A percentile compares a stretch with the other conserved stretches of the same genome.
These are phyloP conservation scores for Anguilla japonica DNA, from an alignment of 2,113 vertebrate genomes.

Conservation along the genomic window DNA sequence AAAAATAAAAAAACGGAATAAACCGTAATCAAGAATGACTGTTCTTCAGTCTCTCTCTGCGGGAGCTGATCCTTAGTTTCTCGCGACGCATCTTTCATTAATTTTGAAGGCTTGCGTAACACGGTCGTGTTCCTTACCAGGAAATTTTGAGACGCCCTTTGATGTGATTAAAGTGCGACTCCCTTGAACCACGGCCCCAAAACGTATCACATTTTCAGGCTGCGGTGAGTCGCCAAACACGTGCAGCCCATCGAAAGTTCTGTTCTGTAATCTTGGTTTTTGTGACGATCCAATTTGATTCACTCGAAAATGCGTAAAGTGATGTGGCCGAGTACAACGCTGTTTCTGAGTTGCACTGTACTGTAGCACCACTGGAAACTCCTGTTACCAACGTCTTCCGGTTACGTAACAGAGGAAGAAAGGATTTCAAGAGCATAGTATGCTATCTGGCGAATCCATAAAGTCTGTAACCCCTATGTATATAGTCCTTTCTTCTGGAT, in stretches of 20 bases:
- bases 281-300: too few relatives aligned
- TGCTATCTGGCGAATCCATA: too few relatives aligned
- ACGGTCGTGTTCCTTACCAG: background rate
- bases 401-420: too few relatives aligned
- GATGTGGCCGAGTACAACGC: too few relatives aligned
- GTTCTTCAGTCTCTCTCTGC: slow-evolving; percentile 20
- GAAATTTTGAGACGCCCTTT: background rate
- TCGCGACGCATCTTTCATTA: slow-evolving; percentile 34
- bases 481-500: too few relatives aligned
- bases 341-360: too few relatives aligned
- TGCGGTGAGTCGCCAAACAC: background rate
- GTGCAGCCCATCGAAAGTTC: background rate
- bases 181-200: background rate
- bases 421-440: too few relatives aligned
- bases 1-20: slow-evolving; percentile 8
- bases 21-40: slow-evolving; percentile 25
- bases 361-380: too few relatives aligned
- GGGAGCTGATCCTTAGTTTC: slow-evolving; percentile 35
- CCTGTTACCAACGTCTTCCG: too few relatives aligned
- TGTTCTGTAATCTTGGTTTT: too few relatives aligned
- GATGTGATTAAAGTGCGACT: background rate
- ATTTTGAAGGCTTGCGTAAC: slow-evolving; percentile 33
- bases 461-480: too few relatives aligned
- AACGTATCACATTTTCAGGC: background rate
- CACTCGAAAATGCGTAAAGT: too few relatives aligned